Evolutionary conservation across 2,113 vertebrate genomes (phyloP).

Genomic region (Syngnathus typhle): DNA sequence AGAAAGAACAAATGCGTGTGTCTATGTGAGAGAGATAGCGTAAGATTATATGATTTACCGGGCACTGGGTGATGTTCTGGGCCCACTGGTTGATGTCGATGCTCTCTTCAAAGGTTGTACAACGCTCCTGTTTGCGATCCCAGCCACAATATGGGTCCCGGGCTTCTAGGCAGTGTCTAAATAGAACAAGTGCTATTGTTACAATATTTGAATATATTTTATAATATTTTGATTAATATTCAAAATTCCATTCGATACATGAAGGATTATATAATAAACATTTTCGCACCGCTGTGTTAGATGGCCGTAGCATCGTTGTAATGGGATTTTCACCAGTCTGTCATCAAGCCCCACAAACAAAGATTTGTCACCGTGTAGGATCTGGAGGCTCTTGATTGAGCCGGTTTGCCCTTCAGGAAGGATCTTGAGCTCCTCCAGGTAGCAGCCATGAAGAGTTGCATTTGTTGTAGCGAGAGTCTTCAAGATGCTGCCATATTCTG

Average conservation of each 20-base stretch:
- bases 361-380: constrained; percentile 84
- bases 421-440: constrained; percentile 88
- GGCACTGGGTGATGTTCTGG: constrained; percentile 84
- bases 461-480: constrained; percentile 84
- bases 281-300: constrained; percentile 72
- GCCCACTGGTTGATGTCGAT: constrained; percentile 91
- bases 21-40: neutral
- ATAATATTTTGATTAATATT: neutral
- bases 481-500: constrained; percentile 90
- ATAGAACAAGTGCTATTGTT: neutral
- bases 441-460: constrained; percentile 77
- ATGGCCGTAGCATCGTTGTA: constrained; percentile 85
- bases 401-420: constrained; percentile 72
- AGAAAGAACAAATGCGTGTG: constrained; percentile 3
- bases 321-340: constrained; percentile 81
- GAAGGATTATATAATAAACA: neutral
- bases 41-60: constrained; percentile 70
- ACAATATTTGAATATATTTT: no score
- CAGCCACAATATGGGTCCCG: constrained; percentile 96
- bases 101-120: constrained; percentile 85
- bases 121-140: constrained; percentile 84
- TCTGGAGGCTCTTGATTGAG: constrained; percentile 80
- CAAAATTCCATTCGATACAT: neutral
- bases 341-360: constrained; percentile 84
- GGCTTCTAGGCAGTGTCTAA: constrained; percentile 84